These are phyloP conservation scores for Pempheris klunzingeri DNA, from an alignment of 2,797 vertebrate genomes.

Conservation along the genomic window DNA sequence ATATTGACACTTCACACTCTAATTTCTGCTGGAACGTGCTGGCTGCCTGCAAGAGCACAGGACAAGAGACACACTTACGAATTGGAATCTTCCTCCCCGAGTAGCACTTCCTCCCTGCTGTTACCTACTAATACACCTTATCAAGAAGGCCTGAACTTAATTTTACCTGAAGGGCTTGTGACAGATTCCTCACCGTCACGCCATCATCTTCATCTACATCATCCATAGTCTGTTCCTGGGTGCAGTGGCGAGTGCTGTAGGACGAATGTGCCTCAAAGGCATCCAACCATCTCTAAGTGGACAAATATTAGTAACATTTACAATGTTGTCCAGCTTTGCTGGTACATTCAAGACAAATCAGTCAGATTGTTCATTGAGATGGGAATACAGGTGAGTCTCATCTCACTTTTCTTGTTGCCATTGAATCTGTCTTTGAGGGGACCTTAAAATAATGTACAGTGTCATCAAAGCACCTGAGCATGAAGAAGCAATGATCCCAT, in stretches of 20 bases:
- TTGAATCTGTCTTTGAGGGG: constrained; percentile 81
- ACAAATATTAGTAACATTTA: constrained; percentile 35
- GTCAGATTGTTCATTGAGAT: neutral
- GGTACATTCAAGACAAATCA: neutral
- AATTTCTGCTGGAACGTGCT: constrained; percentile 87
- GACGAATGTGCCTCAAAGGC: constrained; percentile 92
- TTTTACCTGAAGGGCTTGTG: constrained; percentile 87
- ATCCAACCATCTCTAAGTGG: constrained; percentile 89
- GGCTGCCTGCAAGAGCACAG: constrained; percentile 82
- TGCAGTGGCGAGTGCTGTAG: constrained; percentile 88
- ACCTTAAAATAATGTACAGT: constrained; percentile 91
- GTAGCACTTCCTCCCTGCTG: neutral
- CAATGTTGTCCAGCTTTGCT: neutral
- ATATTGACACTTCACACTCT: constrained; percentile 88
- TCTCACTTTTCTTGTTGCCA: constrained; percentile 90
- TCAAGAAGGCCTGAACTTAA: neutral
- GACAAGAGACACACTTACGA: constrained; percentile 15
- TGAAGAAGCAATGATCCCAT: constrained; percentile 91
- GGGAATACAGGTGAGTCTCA: neutral
- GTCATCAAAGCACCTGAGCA: constrained; percentile 91
- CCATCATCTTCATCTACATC: constrained; percentile 79
- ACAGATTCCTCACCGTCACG: constrained; percentile 78
- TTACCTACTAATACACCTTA: neutral
- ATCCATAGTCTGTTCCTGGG: constrained; percentile 79
- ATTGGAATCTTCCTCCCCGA: neutral